Evolutionary conservation across 2,888 invertebrate species (phyloP), one percentile per base, ranked within the genome.

Genomic region (Rutpela maculata): DNA sequence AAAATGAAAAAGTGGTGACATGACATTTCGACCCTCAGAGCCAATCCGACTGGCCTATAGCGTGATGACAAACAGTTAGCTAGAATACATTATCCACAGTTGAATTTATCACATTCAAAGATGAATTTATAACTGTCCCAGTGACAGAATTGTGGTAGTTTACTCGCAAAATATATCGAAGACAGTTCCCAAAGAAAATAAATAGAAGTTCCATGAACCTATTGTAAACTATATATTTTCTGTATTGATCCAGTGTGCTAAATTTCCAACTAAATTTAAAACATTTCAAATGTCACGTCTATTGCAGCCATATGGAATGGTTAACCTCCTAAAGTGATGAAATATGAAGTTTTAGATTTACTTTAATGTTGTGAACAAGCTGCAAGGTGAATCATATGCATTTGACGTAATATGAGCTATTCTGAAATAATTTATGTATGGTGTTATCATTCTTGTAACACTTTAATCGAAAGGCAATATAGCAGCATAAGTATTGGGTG

Each of bases 31-130:
- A 26, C 22, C 22, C 22, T 1, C 22, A 26, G 22, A 26, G 2
- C 22, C 4, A 26, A 26, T 26, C 22, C 4, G 22, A 26, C 22
- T 26, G 22, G 22, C 22, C 22, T 26, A 26, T 26, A 66, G 74
- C 70, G 65, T 74, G 77, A 78, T 78, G 78, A 78, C 75, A 72
- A 75, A 62, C 72, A 57, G 75, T 78, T 78, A 75, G 72, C 35
- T 35, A 19, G 75, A 71, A 74, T 75, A 77, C 50, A 70, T 77
- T 77, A 66, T 15, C 68, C 67, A 50, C 50, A 67, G 62, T 11
- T 71, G 73, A 68, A 78, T 75, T 75, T 73, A 75, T 78, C 75
- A 71, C 75, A 60, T 78, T 50, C 71, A 67, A 66, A 71, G 68
- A 75, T 66, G 67, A 75, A 75, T 78, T 75, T 71, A 74, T 62